Evolutionary conservation across 2,888 invertebrate species (phyloP).

Genomic region (Netelia virgata): DNA sequence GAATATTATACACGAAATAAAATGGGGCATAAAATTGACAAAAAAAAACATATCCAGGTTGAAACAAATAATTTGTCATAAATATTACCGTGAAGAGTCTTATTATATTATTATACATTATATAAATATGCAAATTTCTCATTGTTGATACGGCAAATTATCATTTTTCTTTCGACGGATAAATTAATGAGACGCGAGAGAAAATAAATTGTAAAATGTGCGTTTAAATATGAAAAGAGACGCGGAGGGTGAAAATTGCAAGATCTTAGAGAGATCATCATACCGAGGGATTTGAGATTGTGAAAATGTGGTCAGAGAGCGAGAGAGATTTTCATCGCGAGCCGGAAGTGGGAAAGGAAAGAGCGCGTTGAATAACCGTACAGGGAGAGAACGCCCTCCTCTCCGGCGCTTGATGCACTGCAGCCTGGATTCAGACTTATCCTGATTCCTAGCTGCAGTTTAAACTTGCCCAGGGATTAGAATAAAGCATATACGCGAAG

Average conservation of each 20-base stretch:
- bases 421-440: conserved; percentile 13
- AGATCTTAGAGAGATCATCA: conserved; percentile 40
- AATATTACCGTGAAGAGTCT: neutral
- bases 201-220: conserved; percentile 36
- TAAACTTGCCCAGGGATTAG: conserved; percentile 48
- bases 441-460: conserved; percentile 9
- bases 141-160: no score
- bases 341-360: conserved; percentile 5
- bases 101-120: no score
- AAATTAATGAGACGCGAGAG: conserved; percentile 13
- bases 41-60: no score
- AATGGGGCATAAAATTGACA: neutral
- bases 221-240: conserved; percentile 4
- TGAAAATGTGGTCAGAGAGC: conserved; percentile 8
- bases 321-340: neutral
- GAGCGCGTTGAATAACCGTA: neutral
- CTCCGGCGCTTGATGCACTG: neutral
- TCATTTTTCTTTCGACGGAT: neutral
- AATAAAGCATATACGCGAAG: conserved; percentile 30
- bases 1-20: neutral
- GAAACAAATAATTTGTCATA: neutral
- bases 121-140: no score
- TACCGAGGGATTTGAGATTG: conserved; percentile 30
- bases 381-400: neutral
- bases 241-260: conserved; percentile 19